These are phyloP conservation scores for Drosophila prosaltans DNA, from an alignment of 1,140 invertebrate species.

Conservation along the genomic window DNA sequence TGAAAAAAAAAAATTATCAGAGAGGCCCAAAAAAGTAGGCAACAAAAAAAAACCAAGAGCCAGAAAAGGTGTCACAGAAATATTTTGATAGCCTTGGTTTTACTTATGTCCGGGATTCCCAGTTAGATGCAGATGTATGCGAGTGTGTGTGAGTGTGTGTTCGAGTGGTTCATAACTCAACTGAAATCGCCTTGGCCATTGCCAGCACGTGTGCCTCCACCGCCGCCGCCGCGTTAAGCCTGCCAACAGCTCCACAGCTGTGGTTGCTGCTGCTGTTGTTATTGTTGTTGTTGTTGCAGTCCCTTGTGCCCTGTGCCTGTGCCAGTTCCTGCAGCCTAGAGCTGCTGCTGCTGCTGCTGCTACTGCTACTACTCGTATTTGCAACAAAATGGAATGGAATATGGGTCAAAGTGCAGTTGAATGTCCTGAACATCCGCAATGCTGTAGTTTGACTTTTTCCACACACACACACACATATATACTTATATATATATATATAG, in stretches of 20 bases:
- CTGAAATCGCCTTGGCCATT: constrained; percentile 55
- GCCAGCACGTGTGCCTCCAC: constrained; percentile 53
- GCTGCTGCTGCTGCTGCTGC: constrained; percentile 48
- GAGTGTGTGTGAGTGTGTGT: constrained; percentile 24
- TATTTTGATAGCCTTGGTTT: constrained; percentile 55
- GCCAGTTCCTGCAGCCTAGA: constrained; percentile 35
- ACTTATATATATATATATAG: constrained; percentile 5
- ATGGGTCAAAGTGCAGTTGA: constrained; percentile 83
- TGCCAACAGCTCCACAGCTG: constrained; percentile 50
- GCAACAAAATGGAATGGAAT: constrained; percentile 82
- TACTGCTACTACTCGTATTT: constrained; percentile 53
- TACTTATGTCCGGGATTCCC: constrained; percentile 56
- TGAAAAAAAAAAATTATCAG: not conserved
- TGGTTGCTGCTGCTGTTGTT: constrained; percentile 48
- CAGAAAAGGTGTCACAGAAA: constrained; percentile 49
- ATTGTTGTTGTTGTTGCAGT: constrained; percentile 38
- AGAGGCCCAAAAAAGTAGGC: not conserved
- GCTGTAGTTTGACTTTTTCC: constrained; percentile 83
- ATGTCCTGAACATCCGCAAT: constrained; percentile 83
- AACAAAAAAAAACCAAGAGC: not conserved
- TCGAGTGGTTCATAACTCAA: constrained; percentile 53
- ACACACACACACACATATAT: constrained; percentile 34
- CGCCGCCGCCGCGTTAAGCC: constrained; percentile 41
- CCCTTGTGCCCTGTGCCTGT: constrained; percentile 15
- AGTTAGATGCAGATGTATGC: constrained; percentile 25